Evolutionary conservation across 2,797 vertebrate species (phyloP), one percentile per base, ranked within the genome.

Genomic region (Cossypha polioptera): DNA sequence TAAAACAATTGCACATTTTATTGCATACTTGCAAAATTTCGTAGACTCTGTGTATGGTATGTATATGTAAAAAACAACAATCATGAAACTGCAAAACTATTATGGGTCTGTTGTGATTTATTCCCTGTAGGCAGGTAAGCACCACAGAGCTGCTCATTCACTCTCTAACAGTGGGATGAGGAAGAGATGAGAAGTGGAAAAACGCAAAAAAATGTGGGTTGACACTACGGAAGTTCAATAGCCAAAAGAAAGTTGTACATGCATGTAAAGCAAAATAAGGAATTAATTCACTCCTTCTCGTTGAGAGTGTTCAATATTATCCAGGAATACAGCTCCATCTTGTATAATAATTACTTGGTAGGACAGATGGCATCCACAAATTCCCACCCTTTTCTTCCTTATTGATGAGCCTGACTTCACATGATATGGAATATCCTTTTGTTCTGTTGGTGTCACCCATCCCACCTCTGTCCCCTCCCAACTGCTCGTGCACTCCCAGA

Each of bases 261-360:
- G 1, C 20, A 47, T 17, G 3, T 25, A 31, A 42, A 47, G 8
- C 5, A 51, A 68, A 73, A 65, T 4, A 69, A 65, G 12, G 18
- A 68, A 68, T 43, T 24, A 2, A 29, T 65, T 72, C 15, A 24
- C 25, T 50, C 13, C 25, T 80, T 77, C 16, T 9, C 25, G 7
- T 43, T 0, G 0, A 3, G 6, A 29, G 8, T 36, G 4, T 62
- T 78, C 12, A 58, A 11, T 5, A 11, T 10, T 50, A 9, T 59
- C 13, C 13, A 55, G 17, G 29, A 54, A 84, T 72, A 4, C 11
- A 54, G 13, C 3, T 63, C 13, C 26, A 13, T 50, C 5, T 16
- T 7, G 1, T 3, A 5, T 10, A 36, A 31, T 0, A 0, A 5
- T 48, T 71, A 18, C 14, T 28, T 38, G 5, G 29, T 40, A 86